Evolutionary conservation across 1,140 invertebrate species (phyloP).

Genomic region (Agrypnia vestita): DNA sequence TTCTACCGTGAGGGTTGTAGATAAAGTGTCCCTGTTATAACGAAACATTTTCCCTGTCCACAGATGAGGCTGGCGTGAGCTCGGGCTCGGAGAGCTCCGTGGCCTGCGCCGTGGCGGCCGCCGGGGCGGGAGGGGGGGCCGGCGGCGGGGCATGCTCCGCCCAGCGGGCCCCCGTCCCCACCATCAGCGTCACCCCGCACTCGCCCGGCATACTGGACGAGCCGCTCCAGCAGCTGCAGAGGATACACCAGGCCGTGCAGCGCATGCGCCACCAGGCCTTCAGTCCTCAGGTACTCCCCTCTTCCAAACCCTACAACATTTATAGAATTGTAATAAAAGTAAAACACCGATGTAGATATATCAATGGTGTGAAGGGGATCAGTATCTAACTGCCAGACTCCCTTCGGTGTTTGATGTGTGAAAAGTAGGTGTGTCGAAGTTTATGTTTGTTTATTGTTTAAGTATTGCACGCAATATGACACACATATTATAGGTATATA

Average conservation of each 20-base stretch:
- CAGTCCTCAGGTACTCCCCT: conserved; percentile 63
- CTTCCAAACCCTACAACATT: too few relatives aligned
- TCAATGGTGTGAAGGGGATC: too few relatives aligned
- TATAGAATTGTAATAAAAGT: too few relatives aligned
- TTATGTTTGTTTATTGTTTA: too few relatives aligned
- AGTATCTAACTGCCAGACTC: too few relatives aligned
- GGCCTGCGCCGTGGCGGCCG: conserved; percentile 65
- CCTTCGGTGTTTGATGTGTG: too few relatives aligned
- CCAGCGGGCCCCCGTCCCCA: conserved; percentile 75
- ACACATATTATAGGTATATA: too few relatives aligned
- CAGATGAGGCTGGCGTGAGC: conserved; percentile 71
- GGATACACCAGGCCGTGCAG: conserved; percentile 83
- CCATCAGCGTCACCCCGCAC: conserved; percentile 89
- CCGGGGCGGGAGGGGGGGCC: conserved; percentile 54
- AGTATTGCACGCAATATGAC: too few relatives aligned
- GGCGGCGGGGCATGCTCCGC: conserved; percentile 48
- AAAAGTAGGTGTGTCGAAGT: too few relatives aligned
- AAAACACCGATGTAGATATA: too few relatives aligned
- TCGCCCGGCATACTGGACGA: conserved; percentile 83
- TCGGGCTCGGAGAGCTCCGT: conserved; percentile 65
- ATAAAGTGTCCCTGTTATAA: too few relatives aligned
- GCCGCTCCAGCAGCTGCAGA: conserved; percentile 82
- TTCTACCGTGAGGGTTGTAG: too few relatives aligned
- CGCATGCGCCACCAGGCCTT: conserved; percentile 80
- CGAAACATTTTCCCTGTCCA: conserved; percentile 28